Conservation (phyloP, 2,113 vertebrate genomes). For the Thunnus thynnus region DNA sequence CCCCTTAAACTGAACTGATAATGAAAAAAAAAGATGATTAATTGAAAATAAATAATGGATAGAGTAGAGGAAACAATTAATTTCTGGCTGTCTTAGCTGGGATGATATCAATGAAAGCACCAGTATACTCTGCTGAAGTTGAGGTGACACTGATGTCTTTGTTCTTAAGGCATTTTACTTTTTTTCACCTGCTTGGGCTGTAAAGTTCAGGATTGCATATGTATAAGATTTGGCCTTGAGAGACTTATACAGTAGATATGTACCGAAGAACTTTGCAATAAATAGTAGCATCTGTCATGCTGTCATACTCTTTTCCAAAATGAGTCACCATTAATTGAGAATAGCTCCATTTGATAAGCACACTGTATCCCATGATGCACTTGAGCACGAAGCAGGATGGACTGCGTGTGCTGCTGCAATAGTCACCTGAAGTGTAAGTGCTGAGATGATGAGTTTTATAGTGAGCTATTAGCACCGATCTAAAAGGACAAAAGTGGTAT, state of each 20-base stretch:
- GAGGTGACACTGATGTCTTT: constrained; percentile 66
- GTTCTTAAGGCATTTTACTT: constrained; percentile 81
- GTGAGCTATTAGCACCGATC: constrained; percentile 73
- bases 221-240: constrained; percentile 62
- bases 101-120: constrained; percentile 72
- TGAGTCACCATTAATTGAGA: constrained; percentile 36
- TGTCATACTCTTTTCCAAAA: constrained; percentile 79
- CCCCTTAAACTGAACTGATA: no score
- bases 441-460: constrained; percentile 48
- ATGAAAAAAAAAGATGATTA: not conserved
- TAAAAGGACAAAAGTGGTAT: constrained; percentile 40
- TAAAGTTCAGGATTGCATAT: constrained; percentile 81
- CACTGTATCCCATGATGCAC: constrained; percentile 48
- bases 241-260: constrained; percentile 69
- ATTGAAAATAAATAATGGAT: constrained; percentile 15
- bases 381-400: constrained; percentile 37
- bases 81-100: not conserved
- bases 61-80: not conserved
- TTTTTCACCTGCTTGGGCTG: constrained; percentile 71
- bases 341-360: constrained; percentile 38
- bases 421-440: constrained; percentile 76
- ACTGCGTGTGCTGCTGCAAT: constrained; percentile 52
- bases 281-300: constrained; percentile 60
- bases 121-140: constrained; percentile 68
- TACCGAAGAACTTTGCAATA: constrained; percentile 52